These are phyloP conservation scores for Platycheirus rosarum DNA, from an alignment of 2,888 invertebrate species.

Conservation along the genomic window DNA sequence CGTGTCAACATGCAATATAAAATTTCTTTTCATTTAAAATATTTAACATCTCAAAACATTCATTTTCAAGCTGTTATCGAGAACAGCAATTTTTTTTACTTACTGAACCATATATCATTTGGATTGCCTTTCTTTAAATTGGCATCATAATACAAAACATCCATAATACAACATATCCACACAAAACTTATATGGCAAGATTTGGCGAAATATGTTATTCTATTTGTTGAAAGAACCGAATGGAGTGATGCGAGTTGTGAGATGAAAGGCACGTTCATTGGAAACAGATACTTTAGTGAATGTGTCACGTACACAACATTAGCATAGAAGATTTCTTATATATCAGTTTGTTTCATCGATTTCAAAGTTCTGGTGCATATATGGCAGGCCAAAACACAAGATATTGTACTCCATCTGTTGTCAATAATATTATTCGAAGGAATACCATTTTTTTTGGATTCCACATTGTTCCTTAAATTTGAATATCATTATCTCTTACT, in stretches of 20 bases:
- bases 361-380: not conserved
- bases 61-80: no score
- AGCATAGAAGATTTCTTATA: constrained; percentile 36
- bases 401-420: constrained; percentile 34
- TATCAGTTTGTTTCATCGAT: not conserved
- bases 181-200: constrained; percentile 12
- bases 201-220: not conserved
- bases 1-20: no score
- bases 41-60: no score
- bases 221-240: constrained; percentile 10
- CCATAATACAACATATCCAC: constrained; percentile 1
- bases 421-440: constrained; percentile 35
- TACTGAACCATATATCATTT: no score
- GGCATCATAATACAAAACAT: not conserved
- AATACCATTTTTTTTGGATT: no score
- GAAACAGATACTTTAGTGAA: constrained; percentile 45
- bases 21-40: no score
- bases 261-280: constrained; percentile 39
- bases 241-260: not conserved
- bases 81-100: no score
- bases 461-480: no score
- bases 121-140: no score
- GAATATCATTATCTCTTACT: no score
- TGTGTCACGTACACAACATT: constrained; percentile 57
- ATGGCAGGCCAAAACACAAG: constrained; percentile 10